These are phyloP conservation scores for Bagarius yarrelli DNA, from an alignment of 2,113 vertebrate species.

Conservation along the genomic window DNA sequence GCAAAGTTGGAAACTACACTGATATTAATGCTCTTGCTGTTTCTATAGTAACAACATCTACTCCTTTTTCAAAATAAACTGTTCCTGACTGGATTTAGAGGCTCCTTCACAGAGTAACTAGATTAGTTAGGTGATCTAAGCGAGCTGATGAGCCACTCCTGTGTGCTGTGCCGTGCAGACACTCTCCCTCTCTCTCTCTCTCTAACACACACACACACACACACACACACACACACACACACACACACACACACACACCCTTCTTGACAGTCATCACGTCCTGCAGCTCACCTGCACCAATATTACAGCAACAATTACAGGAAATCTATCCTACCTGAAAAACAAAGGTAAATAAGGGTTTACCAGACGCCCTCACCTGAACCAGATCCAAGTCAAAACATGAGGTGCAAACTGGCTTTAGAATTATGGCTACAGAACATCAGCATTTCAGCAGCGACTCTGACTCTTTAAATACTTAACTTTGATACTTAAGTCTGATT, in stretches of 20 bases:
- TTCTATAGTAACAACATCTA: constrained; percentile 33
- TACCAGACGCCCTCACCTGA: background rate
- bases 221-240: no score
- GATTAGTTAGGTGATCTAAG: background rate
- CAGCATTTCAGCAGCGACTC: background rate
- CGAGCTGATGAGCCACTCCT: background rate
- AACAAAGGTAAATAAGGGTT: constrained; percentile 3
- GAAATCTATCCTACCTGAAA: constrained; percentile 3
- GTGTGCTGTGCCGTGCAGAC: background rate
- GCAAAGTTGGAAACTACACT: constrained; percentile 8
- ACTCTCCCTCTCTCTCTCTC: no score
- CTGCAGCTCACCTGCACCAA: constrained; percentile 13
- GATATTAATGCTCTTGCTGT: background rate
- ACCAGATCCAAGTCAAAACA: background rate
- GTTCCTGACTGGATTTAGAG: background rate
- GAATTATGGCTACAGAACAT: background rate
- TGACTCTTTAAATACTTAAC: no score
- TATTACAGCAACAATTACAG: constrained; percentile 3
- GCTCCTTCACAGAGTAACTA: no score
- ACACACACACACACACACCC: background rate
- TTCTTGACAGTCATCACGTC: background rate
- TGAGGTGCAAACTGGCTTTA: background rate
- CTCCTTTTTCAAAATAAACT: background rate
- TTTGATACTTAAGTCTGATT: no score
- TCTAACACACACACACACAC: no score